phyloP scores from a whole-genome alignment of 1,140 invertebrate genomes.

The Nilaparvata lugens region DNA sequence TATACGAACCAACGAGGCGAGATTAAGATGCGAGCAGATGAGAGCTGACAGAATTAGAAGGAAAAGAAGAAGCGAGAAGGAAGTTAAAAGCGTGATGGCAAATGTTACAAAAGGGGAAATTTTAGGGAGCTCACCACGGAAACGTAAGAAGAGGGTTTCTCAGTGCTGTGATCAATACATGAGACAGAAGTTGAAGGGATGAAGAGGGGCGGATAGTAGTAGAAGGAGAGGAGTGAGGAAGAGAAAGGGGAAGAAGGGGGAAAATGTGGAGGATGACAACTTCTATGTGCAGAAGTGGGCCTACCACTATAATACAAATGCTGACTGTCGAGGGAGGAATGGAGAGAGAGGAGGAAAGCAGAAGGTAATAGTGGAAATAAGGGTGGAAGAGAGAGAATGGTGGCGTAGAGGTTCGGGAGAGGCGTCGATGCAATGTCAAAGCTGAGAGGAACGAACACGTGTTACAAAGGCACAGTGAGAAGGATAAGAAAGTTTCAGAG shows the following conservation, averaged over 20 bases:
- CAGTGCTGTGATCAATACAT: no score
- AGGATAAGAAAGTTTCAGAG: neutral
- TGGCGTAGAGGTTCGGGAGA: neutral
- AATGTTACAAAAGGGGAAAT: no score
- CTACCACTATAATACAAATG: neutral
- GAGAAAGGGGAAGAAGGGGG: neutral
- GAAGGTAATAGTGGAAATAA: neutral
- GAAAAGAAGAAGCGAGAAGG: no score
- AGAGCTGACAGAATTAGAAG: no score
- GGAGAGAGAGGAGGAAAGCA: neutral
- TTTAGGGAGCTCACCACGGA: no score
- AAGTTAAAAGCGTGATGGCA: no score
- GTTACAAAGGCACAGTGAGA: neutral
- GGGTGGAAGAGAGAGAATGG: neutral
- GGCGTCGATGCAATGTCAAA: neutral
- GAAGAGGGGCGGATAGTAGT: neutral
- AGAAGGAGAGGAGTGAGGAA: neutral
- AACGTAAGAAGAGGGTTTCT: no score
- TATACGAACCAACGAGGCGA: no score
- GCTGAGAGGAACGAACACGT: neutral
- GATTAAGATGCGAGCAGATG: no score
- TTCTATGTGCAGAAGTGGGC: neutral
- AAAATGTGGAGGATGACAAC: neutral
- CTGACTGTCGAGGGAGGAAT: neutral
- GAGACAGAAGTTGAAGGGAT: neutral